A percentile compares a stretch with the other conserved stretches of the same genome.
These are phyloP conservation scores for Sisyra nigra DNA, from an alignment of 2,888 invertebrate genomes.

Conservation along the genomic window DNA sequence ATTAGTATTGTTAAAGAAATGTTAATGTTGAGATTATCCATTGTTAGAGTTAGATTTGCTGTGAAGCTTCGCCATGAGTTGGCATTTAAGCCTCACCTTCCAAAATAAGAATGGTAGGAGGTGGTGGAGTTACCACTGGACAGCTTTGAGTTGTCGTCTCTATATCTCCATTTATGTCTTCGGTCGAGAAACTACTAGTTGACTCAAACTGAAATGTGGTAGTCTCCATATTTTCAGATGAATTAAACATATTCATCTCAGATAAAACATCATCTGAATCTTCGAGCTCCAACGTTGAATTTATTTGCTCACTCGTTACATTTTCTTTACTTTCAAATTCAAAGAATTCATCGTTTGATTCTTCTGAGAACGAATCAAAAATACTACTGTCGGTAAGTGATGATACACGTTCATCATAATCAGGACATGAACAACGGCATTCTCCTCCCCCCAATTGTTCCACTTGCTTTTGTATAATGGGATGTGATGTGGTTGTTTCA, in stretches of 20 bases:
- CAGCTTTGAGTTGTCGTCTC: constrained; percentile 18
- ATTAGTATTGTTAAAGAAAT: too few relatives aligned
- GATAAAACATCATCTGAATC: constrained; percentile 10
- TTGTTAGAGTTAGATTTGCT: too few relatives aligned
- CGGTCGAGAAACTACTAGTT: constrained; percentile 10
- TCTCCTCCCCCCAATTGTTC: constrained; percentile 36
- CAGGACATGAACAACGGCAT: constrained; percentile 60
- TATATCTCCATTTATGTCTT: constrained; percentile 16
- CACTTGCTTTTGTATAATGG: constrained; percentile 19
- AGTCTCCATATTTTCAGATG: constrained; percentile 15
- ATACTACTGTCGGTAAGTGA: constrained; percentile 21
- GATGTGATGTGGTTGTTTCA: constrained; percentile 19
- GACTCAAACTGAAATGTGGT: constrained; percentile 9
- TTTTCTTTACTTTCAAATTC: neutral
- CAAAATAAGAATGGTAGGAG: constrained; percentile 63
- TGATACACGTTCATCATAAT: constrained; percentile 29
- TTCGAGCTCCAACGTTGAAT: neutral
- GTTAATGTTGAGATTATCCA: too few relatives aligned
- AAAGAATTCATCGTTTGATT: neutral
- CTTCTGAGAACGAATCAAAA: constrained; percentile 7
- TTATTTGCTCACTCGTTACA: neutral
- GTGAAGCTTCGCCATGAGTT: constrained; percentile 3
- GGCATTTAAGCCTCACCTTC: constrained; percentile 45
- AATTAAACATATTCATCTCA: constrained; percentile 10
- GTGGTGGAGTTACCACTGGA: constrained; percentile 32